These are phyloP conservation scores for Takifugu flavidus DNA, from an alignment of 2,113 vertebrate species.

Conservation along the genomic window DNA sequence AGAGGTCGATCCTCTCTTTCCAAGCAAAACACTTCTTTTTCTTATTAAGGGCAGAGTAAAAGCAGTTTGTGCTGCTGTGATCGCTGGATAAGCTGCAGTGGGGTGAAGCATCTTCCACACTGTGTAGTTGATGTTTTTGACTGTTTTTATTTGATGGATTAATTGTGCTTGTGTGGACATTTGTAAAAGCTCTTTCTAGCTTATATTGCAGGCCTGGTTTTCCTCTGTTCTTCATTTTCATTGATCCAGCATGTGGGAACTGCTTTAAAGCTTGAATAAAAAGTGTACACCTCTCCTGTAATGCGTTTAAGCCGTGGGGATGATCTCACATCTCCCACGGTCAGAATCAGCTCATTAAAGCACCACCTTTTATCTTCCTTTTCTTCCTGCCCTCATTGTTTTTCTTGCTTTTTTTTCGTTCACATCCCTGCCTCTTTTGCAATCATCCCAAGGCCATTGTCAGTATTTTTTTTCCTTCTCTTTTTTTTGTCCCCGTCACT, in stretches of 20 bases:
- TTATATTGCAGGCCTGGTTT: not conserved
- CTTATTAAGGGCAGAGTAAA: slow-evolving; percentile 48
- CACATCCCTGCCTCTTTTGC: slow-evolving; percentile 12
- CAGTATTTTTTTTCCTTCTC: slow-evolving; percentile 33
- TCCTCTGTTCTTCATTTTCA: not conserved
- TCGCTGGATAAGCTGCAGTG: slow-evolving; percentile 23
- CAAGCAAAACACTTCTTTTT: slow-evolving; percentile 41
- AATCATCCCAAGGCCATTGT: slow-evolving; percentile 28
- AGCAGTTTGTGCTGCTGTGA: slow-evolving; percentile 29
- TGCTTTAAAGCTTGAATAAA: not conserved
- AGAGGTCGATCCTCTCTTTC: slow-evolving; percentile 33
- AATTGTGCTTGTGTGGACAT: slow-evolving; percentile 19
- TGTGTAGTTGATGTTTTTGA: not conserved
- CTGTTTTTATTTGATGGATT: slow-evolving; percentile 9
- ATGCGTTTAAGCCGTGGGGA: not conserved
- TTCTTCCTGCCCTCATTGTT: slow-evolving; percentile 17
- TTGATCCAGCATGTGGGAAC: too few species aligned
- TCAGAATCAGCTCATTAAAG: not conserved
- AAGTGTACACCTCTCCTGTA: not conserved
- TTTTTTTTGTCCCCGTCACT: slow-evolving; percentile 26
- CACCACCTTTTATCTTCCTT: slow-evolving; percentile 11
- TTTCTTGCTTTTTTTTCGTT: slow-evolving; percentile 14
- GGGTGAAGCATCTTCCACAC: slow-evolving; percentile 25
- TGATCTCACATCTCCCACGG: not conserved
- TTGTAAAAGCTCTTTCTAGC: slow-evolving; percentile 7